Evolutionary conservation across 64 coral and sea anemone species (phyloP).

Genomic region (Pocillopora verrucosa): DNA sequence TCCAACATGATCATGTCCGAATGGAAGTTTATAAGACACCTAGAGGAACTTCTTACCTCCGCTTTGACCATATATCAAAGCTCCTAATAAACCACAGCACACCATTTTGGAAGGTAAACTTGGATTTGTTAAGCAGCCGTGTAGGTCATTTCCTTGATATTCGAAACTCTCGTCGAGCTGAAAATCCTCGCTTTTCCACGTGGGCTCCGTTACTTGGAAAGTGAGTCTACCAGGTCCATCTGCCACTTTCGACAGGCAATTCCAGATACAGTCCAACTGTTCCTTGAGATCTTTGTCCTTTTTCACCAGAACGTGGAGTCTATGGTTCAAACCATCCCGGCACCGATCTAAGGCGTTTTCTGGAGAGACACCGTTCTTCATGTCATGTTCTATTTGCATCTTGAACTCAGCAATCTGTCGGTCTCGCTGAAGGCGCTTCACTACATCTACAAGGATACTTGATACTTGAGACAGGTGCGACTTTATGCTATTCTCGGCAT

Average conservation of each 20-base stretch:
- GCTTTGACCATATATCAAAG: not conserved
- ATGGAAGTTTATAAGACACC: no score
- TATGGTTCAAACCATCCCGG: not conserved
- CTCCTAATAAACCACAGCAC: not conserved
- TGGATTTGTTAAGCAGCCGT: not conserved
- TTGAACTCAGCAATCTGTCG: not conserved
- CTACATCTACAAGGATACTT: not conserved
- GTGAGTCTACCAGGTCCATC: conserved; percentile 15
- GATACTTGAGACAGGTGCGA: conserved; percentile 7
- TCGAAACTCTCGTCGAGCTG: conserved; percentile 1
- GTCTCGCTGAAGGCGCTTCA: conserved; percentile 13
- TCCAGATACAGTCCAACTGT: conserved; percentile 1
- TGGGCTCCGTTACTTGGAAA: not conserved
- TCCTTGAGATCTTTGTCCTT: not conserved
- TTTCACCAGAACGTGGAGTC: conserved; percentile 6
- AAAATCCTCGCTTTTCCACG: conserved; percentile 19
- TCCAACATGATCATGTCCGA: no score
- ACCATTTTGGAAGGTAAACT: conserved; percentile 15
- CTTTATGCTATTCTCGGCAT: conserved; percentile 1
- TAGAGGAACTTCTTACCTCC: not conserved
- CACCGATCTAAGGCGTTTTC: not conserved
- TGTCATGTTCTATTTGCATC: conserved; percentile 7
- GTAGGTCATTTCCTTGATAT: not conserved
- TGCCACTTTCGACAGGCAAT: conserved; percentile 7
- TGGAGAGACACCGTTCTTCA: not conserved